phyloP scores from a whole-genome alignment of 2,888 invertebrate species.

The Thelaira solivaga region DNA sequence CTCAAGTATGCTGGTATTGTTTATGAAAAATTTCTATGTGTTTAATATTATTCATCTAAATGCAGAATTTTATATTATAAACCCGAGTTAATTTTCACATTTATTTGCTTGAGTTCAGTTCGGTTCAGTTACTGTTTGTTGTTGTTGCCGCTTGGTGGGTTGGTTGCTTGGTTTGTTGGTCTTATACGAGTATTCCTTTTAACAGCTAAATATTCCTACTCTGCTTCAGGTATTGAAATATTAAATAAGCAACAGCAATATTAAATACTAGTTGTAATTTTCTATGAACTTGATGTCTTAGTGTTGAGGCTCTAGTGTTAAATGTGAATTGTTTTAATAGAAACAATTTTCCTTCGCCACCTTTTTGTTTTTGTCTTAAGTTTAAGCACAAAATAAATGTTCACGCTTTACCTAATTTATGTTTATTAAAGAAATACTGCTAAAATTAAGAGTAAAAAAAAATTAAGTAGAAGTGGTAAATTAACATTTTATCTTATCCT shows the following conservation, averaged over 20 bases:
- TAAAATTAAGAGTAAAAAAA: neutral
- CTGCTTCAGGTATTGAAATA: conserved; percentile 36
- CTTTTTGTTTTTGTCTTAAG: conserved; percentile 65
- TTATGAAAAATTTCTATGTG: neutral
- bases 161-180: conserved; percentile 8
- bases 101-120: conserved; percentile 25
- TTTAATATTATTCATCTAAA: conserved; percentile 2
- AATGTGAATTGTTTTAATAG: neutral
- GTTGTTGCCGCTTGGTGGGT: conserved; percentile 20
- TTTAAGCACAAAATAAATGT: conserved; percentile 75
- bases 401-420: conserved; percentile 73
- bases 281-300: neutral
- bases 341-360: conserved; percentile 1
- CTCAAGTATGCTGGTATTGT: too few relatives aligned
- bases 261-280: conserved; percentile 19
- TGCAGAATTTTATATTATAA: conserved; percentile 29
- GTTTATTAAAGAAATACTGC: conserved; percentile 42
- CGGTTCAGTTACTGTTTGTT: neutral
- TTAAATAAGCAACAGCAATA: conserved; percentile 31
- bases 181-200: too few relatives aligned
- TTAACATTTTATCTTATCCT: too few relatives aligned
- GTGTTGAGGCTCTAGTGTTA: neutral
- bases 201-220: neutral
- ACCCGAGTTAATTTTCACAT: conserved; percentile 14
- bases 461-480: neutral